phyloP scores from a whole-genome alignment of 2,797 vertebrate genomes.

The Alfaro cultratus region DNA sequence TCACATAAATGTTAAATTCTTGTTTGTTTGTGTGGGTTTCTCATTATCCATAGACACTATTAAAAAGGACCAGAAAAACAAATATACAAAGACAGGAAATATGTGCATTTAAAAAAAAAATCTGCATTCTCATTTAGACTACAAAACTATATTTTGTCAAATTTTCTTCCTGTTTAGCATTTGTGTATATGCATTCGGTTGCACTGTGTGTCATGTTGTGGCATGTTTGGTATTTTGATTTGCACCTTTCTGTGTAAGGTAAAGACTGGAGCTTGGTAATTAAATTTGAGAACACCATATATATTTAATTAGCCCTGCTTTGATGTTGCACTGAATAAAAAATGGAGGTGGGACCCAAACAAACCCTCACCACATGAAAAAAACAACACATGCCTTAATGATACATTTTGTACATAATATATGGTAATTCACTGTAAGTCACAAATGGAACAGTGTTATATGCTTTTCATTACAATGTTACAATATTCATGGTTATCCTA shows the following conservation, averaged over 20 bases:
- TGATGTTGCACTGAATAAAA: not conserved
- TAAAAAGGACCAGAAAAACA: not conserved
- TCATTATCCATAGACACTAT: no score
- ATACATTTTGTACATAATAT: not conserved
- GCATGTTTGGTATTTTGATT: constrained; percentile 4
- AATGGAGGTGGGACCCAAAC: not conserved
- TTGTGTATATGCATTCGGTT: not conserved
- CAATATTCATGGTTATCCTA: not conserved
- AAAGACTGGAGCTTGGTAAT: not conserved
- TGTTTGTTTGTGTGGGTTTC: no score
- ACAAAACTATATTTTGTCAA: not conserved
- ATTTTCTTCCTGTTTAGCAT: not conserved
- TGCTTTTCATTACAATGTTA: not conserved
- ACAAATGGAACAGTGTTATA: not conserved
- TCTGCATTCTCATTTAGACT: not conserved
- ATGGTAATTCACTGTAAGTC: not conserved
- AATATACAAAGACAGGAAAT: not conserved
- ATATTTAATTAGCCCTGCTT: not conserved
- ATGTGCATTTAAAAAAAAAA: not conserved
- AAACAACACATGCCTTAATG: not conserved
- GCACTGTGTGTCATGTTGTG: constrained; percentile 9
- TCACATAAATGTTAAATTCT: no score
- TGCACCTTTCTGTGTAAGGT: constrained; percentile 1
- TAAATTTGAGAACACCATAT: not conserved
- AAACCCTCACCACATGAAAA: not conserved